A percentile compares a stretch with the other conserved stretches of the same genome.
Evolutionary conservation across 1,140 invertebrate genomes (phyloP).

Genomic region (Drosophila setifemur): DNA sequence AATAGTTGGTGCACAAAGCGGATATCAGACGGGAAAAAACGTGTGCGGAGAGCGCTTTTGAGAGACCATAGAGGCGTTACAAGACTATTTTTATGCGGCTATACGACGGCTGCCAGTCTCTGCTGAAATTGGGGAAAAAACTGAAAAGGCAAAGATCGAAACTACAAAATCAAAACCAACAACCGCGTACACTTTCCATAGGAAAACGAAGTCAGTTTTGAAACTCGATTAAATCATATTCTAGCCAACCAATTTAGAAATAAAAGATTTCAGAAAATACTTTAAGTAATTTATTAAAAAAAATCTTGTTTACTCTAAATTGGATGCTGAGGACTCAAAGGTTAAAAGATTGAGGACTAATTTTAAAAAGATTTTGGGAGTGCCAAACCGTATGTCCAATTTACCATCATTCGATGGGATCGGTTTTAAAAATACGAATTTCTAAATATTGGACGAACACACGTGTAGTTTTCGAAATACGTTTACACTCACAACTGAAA

Average conservation of each 20-base stretch:
- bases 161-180: not conserved
- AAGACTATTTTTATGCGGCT: constrained; percentile 50
- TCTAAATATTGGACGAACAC: constrained; percentile 55
- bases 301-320: not conserved
- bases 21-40: constrained; percentile 38
- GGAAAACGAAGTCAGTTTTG: no score
- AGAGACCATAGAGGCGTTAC: constrained; percentile 45
- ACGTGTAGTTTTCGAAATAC: constrained; percentile 48
- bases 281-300: not conserved
- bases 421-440: constrained; percentile 44
- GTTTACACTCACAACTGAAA: constrained; percentile 27
- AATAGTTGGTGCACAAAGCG: constrained; percentile 40
- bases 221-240: no score
- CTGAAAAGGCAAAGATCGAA: constrained; percentile 23
- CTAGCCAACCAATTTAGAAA: no score
- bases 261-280: not conserved
- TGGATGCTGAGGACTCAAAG: no score
- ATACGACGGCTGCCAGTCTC: constrained; percentile 36
- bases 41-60: constrained; percentile 27
- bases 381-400: constrained; percentile 13
- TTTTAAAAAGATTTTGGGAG: no score
- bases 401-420: constrained; percentile 15
- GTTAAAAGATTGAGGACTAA: no score
- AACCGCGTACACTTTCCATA: constrained; percentile 2
- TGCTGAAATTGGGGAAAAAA: constrained; percentile 40